Evolutionary conservation across 1,140 invertebrate genomes (phyloP), one percentile per base, ranked within the genome.

Genomic region (Drosophila ogumai): DNA sequence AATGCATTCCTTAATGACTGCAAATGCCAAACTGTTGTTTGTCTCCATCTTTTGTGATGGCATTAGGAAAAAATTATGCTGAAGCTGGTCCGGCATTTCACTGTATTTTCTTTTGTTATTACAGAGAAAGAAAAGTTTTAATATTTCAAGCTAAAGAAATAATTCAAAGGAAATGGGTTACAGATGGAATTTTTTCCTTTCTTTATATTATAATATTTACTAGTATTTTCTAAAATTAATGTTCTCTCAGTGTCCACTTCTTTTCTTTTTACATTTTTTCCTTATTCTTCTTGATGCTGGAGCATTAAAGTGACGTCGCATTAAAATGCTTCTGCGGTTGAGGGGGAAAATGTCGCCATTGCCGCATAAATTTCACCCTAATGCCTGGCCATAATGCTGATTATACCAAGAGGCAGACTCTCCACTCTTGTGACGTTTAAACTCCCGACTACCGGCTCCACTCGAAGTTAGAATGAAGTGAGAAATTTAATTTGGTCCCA

Each of bases 361-460:
- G 47, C 64, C 75, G 67, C 82, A 88, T 87, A 77, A 87, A 87
- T 88, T 82, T 77, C 40, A 43, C 38, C 72, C 61, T 87, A 88
- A 88, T 87, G 84, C 60, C 61, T 59, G 68, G 67, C 58, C 79
- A 88, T 82, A 87, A 87, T 69, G 80, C 77, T 87, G 84, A 88
- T 88, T 82, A 88, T 71, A 69, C 50, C 44, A 15, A 66, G 46
- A 47, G 56, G 28, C 56, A 56, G 61, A 50, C 46, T 31, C 66
- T 36, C 28, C 19, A 32, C 60, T 17, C 49, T 31, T 8, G 49
- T 46, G 28, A 34, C 25, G 49, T 28, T 44, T 40, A 32, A 68
- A 15, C 17, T 38, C 12, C 19, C 46, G 25, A 28, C 15, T 28
- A 4, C 67, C 9, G 41, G 25, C 44, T 36, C 40, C 38, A 58